These are phyloP conservation scores for Ectobius pallidus DNA, from an alignment of 2,888 invertebrate genomes.

Conservation along the genomic window DNA sequence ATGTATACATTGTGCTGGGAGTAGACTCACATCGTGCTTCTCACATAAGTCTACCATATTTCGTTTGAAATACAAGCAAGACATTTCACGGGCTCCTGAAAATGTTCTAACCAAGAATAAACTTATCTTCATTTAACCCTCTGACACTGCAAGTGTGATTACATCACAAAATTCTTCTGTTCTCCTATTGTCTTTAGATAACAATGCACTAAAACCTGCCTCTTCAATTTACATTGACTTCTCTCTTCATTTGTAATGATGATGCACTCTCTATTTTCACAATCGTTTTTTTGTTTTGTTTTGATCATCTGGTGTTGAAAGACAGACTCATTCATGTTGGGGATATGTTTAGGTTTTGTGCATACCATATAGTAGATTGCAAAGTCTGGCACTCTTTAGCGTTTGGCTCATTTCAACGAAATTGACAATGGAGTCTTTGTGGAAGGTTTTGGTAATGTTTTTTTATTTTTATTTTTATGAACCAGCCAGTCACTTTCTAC, in stretches of 20 bases:
- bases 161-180: neutral
- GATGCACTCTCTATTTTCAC: neutral
- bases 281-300: neutral
- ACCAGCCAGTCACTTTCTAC: neutral
- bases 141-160: neutral
- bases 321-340: neutral
- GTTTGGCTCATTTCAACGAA: neutral
- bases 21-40: too few species aligned
- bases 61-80: too few species aligned
- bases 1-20: too few species aligned
- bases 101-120: neutral
- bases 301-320: neutral
- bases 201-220: neutral
- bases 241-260: neutral
- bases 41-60: too few species aligned
- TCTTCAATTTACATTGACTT: neutral
- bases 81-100: too few species aligned
- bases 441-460: neutral
- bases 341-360: neutral
- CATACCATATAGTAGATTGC: neutral
- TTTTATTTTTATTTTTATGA: neutral
- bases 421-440: neutral
- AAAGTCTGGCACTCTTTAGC: neutral
- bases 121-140: neutral
- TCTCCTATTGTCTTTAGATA: neutral